Conservation (phyloP, 1,140 invertebrate species). For the Bicyclus anynana region DNA sequence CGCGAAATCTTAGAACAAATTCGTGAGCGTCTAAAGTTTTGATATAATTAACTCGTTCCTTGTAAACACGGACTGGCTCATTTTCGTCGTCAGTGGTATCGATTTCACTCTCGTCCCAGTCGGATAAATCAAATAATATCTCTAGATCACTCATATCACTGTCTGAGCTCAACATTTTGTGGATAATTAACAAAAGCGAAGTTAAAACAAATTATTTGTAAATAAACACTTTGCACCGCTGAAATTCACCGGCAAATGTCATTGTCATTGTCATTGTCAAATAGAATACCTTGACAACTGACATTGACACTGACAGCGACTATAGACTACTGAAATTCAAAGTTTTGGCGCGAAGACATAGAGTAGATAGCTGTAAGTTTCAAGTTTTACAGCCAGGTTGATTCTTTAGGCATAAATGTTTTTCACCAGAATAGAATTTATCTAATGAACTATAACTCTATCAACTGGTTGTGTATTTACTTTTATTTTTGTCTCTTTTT, state of each 20-base stretch:
- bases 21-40: not conserved
- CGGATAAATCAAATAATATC: not conserved
- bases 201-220: not conserved
- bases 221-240: not conserved
- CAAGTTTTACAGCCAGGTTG: too few relatives aligned
- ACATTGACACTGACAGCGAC: not conserved
- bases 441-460: too few relatives aligned
- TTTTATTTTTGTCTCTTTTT: slow-evolving; percentile 5
- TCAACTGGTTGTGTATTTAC: too few relatives aligned
- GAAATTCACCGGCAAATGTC: not conserved
- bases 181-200: not conserved
- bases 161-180: not conserved
- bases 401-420: too few relatives aligned
- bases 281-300: not conserved
- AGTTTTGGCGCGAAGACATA: too few relatives aligned
- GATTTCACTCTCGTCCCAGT: slow-evolving; percentile 1
- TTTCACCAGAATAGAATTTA: too few relatives aligned
- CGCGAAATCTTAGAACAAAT: not conserved
- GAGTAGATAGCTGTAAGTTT: too few relatives aligned
- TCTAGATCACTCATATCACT: slow-evolving; percentile 5
- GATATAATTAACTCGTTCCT: not conserved
- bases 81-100: not conserved
- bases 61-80: not conserved
- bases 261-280: not conserved
- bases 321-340: too few relatives aligned